Evolutionary conservation across 2,888 invertebrate genomes (phyloP), one percentile per base, ranked within the genome.

Genomic region (Hypolimnas misippus): DNA sequence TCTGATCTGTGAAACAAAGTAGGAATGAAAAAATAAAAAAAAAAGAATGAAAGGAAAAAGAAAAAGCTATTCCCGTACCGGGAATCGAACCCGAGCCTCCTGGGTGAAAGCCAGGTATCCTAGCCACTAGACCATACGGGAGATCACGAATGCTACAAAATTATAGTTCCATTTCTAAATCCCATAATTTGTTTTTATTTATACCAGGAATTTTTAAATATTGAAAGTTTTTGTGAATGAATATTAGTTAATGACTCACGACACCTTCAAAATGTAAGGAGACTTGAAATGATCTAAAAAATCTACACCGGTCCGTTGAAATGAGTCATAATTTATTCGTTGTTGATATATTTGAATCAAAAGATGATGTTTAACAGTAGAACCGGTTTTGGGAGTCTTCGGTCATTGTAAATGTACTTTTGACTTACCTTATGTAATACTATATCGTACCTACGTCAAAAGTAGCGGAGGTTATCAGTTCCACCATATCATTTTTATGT

Each of bases 81-180:
- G 94, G 94, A 94, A 94, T 94, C 94, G 94, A 94, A 94, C 94
- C 94, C 94, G 94, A 94, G 94, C 94, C 94, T 94, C 94, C 94
- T 94, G 94, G 94, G 93, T 94, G 94, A 94, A 93, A 94, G 94
- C 94, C 94, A 94, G 94, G 93, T 94, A 94, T 94, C 94, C 93
- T 94, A 93, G 93, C 94, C 94, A 94, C 93, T 94, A 94, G 94
- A 94, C 93, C 93, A 93, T 93, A 93, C 92, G 93, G 93, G 93
- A 93, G 51, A 44, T 58, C 3, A 2, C 5, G 5, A 5, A 25
- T 3, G 25, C 2, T 25, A 25, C 25, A 5, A 25, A 25, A 25
- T 25, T 25, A 5, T 25, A 25, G 25, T 2, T 25, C 25, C 25
- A 3, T 25, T 3, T 2, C 25, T 25, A 25, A 25, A 25, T 25